A percentile compares a stretch with the other conserved stretches of the same genome.
Conservation (phyloP, 2,113 vertebrate genomes). For the Erinaceus europaeus region DNA sequence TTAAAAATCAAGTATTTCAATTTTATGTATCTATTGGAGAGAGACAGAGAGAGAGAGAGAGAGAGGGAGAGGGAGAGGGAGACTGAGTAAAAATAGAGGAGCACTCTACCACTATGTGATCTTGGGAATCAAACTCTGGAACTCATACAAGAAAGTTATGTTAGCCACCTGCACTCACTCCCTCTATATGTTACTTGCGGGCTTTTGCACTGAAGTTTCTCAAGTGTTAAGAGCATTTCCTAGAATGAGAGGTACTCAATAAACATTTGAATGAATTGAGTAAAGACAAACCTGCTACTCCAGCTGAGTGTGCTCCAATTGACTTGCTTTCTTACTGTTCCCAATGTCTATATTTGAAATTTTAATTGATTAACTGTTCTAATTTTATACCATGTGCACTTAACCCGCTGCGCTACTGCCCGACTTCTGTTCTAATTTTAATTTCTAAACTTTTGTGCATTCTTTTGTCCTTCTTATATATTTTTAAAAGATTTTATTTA, state of each 20-base stretch:
- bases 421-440: too few relatives aligned
- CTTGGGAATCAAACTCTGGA: too few relatives aligned
- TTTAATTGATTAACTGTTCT: background rate
- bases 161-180: too few relatives aligned
- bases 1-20: background rate
- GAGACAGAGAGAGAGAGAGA: background rate
- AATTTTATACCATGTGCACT: too few relatives aligned
- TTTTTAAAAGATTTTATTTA: too few relatives aligned
- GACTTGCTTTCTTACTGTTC: background rate
- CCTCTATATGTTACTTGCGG: too few relatives aligned
- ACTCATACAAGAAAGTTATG: too few relatives aligned
- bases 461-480: background rate
- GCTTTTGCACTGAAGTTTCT: background rate
- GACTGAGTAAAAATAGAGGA: too few relatives aligned
- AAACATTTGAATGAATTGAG: slow-evolving; percentile 22
- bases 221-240: background rate
- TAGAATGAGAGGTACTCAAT: background rate
- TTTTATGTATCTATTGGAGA: background rate
- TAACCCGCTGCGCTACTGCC: too few relatives aligned
- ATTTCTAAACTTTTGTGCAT: background rate
- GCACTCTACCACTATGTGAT: too few relatives aligned
- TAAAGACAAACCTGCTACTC: background rate
- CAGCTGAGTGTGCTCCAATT: background rate
- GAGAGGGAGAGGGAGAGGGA: too few relatives aligned
- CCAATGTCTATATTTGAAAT: background rate